Base-by-base conservation (phyloP, 2,113 vertebrate genomes). In the Pyrgilauda ruficollis region DNA sequence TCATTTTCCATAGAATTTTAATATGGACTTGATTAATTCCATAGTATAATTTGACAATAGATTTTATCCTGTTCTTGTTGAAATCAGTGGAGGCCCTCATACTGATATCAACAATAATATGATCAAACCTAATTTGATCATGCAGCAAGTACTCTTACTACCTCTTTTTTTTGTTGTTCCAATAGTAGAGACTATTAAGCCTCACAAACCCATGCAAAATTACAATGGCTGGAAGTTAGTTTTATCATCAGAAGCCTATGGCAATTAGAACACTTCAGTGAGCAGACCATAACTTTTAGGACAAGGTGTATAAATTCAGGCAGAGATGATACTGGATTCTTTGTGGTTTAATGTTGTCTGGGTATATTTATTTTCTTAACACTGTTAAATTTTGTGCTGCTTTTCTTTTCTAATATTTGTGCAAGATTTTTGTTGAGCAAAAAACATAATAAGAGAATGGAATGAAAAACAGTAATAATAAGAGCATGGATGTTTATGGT, bases 261-360 rank as follows among this genome's bases (percentile, higher is more conserved):
- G 94, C 89, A 96, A 96, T 96, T 92, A 87, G 86, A 96, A 92
- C 13, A 50, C 70, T 49, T 94, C 82, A 91, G 50, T 93, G 67
- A 97, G 89, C 78, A 95, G 93, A 53, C 43, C 17, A 77, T 94
- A 77, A 78, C 82, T 97, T 96, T 94, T 91, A 95, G 84, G 95
- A 73, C 70, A 77, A 31, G 39, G 27, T 94, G 19, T 87, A 63
- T 93, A 94, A 95, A 95, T 96, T 72, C 49, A 93, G 87, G 33
- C 63, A 92, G 80, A 92, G 86, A 72, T 77, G 35, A 13, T 72
- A 35, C 28, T 59, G 46, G 28, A 11, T 2, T 13, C 47, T 87
- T 68, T n/a, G 43, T 88, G 8, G 15, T 86, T 96, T 94, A 75
- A 19, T 87, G 28, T 19, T 87, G 35, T 67, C 59, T 74, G 5